Conservation (phyloP, 2,797 vertebrate genomes). For the Podargus strigoides region DNA sequence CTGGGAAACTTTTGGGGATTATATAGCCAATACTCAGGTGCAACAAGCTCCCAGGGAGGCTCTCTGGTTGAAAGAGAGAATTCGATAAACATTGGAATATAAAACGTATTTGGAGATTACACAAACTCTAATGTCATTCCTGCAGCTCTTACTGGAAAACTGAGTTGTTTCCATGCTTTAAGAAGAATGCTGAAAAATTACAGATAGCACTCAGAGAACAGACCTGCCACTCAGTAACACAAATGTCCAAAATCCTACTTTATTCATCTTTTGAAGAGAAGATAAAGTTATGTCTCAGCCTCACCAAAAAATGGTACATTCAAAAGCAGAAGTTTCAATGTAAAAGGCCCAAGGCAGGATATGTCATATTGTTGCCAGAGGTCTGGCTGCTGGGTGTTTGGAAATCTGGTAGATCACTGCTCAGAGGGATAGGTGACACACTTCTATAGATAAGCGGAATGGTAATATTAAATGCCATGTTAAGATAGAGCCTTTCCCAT, state of each 20-base stretch:
- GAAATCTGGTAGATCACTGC: neutral
- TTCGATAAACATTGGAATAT: neutral
- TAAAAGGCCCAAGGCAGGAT: neutral
- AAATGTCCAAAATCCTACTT: neutral
- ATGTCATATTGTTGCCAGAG: neutral
- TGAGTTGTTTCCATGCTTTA: neutral
- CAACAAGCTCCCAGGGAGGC: neutral
- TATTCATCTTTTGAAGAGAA: neutral
- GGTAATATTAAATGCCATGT: neutral
- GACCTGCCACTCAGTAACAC: neutral
- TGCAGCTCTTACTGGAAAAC: neutral
- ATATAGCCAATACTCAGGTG: neutral
- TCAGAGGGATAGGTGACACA: neutral
- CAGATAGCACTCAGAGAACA: neutral
- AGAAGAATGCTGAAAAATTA: neutral
- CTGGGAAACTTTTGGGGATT: neutral
- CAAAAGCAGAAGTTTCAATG: neutral
- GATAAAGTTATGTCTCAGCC: neutral
- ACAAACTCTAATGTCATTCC: neutral
- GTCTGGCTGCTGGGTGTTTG: neutral
- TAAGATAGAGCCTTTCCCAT: neutral
- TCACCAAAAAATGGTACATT: neutral
- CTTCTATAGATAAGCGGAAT: neutral
- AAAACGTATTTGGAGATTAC: neutral
- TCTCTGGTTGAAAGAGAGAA: neutral